A percentile compares a stretch with the other conserved stretches of the same genome.
phyloP scores from a whole-genome alignment of 1,140 invertebrate genomes.

The Phymorhynchus buccinoides region DNA sequence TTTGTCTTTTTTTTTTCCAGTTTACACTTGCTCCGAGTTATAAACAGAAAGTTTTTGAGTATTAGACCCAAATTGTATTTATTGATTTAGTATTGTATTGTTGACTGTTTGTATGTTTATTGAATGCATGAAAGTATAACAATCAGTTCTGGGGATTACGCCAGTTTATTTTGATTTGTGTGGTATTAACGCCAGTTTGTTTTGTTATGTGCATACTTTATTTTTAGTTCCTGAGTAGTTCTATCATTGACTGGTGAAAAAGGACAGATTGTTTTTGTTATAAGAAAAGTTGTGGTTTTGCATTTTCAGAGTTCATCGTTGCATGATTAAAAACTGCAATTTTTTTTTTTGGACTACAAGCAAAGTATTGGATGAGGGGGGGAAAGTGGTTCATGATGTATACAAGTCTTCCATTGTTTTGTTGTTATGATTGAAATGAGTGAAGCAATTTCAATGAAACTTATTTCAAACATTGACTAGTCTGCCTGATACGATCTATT shows the following conservation, averaged over 20 bases:
- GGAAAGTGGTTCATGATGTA: too few relatives aligned
- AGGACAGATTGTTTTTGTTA: not conserved
- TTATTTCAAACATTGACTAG: too few relatives aligned
- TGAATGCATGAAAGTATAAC: not conserved
- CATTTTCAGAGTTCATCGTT: not conserved
- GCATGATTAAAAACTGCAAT: not conserved
- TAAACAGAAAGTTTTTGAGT: conserved; percentile 1
- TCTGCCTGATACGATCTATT: too few relatives aligned
- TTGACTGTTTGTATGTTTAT: not conserved
- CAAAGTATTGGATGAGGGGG: too few relatives aligned
- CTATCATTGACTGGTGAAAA: too few relatives aligned
- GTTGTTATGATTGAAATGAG: not conserved
- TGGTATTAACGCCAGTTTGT: too few relatives aligned
- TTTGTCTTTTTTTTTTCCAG: not conserved
- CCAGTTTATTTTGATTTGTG: too few relatives aligned
- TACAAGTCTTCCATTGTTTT: not conserved
- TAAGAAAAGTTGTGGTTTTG: not conserved
- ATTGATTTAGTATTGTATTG: not conserved
- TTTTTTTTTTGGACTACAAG: too few relatives aligned
- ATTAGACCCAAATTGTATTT: not conserved
- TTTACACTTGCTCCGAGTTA: not conserved
- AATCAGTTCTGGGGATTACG: too few relatives aligned
- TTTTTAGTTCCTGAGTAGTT: too few relatives aligned
- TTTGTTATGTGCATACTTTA: too few relatives aligned
- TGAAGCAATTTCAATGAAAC: too few relatives aligned